phyloP scores from a whole-genome alignment of 2,113 vertebrate genomes.

The Chlamydotis undulata region DNA sequence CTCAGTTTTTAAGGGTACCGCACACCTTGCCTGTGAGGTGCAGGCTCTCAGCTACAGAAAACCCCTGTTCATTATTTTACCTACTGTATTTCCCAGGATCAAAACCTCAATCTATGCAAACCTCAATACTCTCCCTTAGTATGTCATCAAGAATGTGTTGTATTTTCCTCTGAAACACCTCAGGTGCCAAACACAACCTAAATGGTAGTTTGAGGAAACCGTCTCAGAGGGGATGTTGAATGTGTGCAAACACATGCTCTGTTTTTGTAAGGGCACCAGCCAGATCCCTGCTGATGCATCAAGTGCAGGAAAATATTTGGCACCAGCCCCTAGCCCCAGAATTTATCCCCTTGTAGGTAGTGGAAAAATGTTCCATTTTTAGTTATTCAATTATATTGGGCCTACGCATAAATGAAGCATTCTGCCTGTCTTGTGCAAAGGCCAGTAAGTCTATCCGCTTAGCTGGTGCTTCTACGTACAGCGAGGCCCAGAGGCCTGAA shows the following conservation, averaged over 20 bases:
- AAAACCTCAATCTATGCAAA: neutral
- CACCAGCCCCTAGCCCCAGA: neutral
- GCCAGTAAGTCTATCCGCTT: neutral
- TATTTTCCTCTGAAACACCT: slow-evolving; percentile 16
- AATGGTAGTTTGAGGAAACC: neutral
- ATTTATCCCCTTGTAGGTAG: slow-evolving; percentile 3
- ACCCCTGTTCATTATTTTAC: neutral
- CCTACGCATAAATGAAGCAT: neutral
- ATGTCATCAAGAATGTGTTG: neutral
- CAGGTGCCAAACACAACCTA: slow-evolving; percentile 44
- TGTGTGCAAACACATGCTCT: neutral
- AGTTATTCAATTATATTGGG: neutral
- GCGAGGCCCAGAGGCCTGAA: neutral
- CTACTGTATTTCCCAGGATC: neutral
- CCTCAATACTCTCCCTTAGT: neutral
- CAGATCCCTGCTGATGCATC: slow-evolving; percentile 42
- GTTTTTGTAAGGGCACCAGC: slow-evolving; percentile 49
- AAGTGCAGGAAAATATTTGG: slow-evolving; percentile 42
- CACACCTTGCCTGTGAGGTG: neutral
- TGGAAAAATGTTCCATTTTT: neutral
- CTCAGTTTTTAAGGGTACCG: neutral
- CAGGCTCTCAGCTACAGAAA: neutral
- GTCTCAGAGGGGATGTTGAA: slow-evolving; percentile 11
- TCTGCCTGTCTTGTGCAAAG: neutral
- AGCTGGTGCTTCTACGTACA: neutral